Base-by-base conservation (phyloP, 2,797 vertebrate genomes). In the Anguilla megastoma region DNA sequence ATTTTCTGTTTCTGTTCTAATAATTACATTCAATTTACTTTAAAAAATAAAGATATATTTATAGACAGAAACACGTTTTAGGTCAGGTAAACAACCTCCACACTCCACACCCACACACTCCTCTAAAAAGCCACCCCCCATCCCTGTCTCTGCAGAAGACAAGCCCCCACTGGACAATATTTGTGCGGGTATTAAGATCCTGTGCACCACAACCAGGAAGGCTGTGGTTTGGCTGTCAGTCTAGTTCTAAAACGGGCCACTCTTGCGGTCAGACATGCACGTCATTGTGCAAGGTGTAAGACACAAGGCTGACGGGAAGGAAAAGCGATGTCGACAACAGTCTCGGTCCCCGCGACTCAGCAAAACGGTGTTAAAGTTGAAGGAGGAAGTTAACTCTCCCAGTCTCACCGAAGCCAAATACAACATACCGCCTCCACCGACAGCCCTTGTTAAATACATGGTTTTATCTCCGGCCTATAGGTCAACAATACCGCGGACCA, bases 211-310 rank as follows among this genome's bases (percentile, higher is more conserved):
- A 48, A 21, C 3, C 50, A 21, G 36, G 74, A 79, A 82, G 79
- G 2, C 18, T 50, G 79, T 5, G 79, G 79, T 82, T 50, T 21
- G 2, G 79, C 6, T 9, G 45, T 50, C 33, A 79, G 74, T 18
- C 79, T 82, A n/a, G 2, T 50, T 48, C 41, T 80, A 80, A 21
- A 80, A 24, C 3, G 24, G 45, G 21, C 79, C 33, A 21, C 41
- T 80, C 76, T 16, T 82, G 45, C n/a, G 79, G 79, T 48, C 41
- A 82, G 79, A 82, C 79, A 24, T 82, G 79, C 41, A 24, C 21
- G 79, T 82, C 79, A 82, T 18, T n/a, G 41, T n/a, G 41, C 16
- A 12, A 48, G 79, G 79, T 48, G 79, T 82, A 18, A 48, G 79
- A 14, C 21, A 9, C 7, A 50, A 50, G 79, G 21, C 79, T 50